phyloP scores from a whole-genome alignment of 1,140 invertebrate genomes.

The Zeugodacus cucurbitae region DNA sequence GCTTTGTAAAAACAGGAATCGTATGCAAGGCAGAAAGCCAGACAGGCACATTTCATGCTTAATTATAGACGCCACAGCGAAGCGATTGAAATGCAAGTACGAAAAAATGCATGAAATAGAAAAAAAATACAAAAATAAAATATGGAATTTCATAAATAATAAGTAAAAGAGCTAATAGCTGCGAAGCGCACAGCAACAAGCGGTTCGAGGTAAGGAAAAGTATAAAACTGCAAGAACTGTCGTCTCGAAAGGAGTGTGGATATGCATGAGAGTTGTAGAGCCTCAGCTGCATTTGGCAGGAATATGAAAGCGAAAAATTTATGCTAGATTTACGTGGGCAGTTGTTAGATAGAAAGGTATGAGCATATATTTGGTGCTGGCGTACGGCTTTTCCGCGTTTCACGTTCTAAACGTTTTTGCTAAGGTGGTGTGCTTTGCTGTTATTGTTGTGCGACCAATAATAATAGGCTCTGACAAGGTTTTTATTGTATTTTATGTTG shows the following conservation, averaged over 20 bases:
- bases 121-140: neutral
- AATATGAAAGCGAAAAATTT: conserved; percentile 12
- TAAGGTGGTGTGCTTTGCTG: neutral
- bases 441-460: neutral
- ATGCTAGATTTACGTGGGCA: conserved; percentile 22
- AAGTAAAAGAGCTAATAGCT: conserved; percentile 49
- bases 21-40: conserved; percentile 55
- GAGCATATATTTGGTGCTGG: neutral
- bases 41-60: conserved; percentile 65
- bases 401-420: neutral
- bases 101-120: neutral
- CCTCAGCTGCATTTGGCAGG: neutral
- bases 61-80: conserved; percentile 60
- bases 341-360: neutral
- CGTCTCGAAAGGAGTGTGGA: too few relatives aligned
- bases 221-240: neutral
- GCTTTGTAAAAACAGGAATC: neutral
- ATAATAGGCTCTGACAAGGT: neutral
- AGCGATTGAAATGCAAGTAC: conserved; percentile 55
- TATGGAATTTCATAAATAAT: conserved; percentile 39
- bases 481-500: neutral
- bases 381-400: neutral
- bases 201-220: too few relatives aligned
- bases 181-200: neutral
- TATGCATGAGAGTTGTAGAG: neutral